Evolutionary conservation across 2,113 vertebrate species (phyloP).

Genomic region (Syngnathus floridae): DNA sequence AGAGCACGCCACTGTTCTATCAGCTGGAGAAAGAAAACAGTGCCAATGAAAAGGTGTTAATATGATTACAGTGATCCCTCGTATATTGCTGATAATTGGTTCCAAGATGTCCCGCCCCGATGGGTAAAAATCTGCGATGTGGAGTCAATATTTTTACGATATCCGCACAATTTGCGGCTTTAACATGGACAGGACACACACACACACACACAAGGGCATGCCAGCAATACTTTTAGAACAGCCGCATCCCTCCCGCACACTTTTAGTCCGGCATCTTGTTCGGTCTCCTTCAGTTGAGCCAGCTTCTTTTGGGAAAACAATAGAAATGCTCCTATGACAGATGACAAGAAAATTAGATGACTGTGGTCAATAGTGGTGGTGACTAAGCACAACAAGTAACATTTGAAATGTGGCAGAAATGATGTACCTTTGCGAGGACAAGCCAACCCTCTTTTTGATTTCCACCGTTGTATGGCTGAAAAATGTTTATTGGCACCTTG

Average conservation of each 20-base stretch:
- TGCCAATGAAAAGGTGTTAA: not conserved
- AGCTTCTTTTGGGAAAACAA: conserved; percentile 82
- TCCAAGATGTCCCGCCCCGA: too few relatives aligned
- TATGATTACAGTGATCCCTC: not conserved
- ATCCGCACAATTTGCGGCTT: too few relatives aligned
- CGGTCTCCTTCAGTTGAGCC: conserved; percentile 62
- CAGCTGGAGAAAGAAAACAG: conserved; percentile 60
- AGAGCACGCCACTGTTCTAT: conserved; percentile 77
- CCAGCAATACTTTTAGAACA: conserved; percentile 70
- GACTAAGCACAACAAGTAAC: not conserved
- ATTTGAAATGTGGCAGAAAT: not conserved
- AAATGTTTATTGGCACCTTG: conserved; percentile 72
- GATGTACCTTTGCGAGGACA: conserved; percentile 67
- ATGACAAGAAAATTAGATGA: not conserved
- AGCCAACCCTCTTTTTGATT: conserved; percentile 60
- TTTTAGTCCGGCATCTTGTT: conserved; percentile 14
- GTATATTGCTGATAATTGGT: too few relatives aligned
- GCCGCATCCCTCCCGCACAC: conserved; percentile 62
- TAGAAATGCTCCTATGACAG: conserved; percentile 68
- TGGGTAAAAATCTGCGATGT: too few relatives aligned
- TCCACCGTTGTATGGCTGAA: conserved; percentile 81
- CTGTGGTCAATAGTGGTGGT: not conserved
- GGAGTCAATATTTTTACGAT: too few relatives aligned
- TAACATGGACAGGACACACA: too few relatives aligned
- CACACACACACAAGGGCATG: not conserved